Base-by-base conservation (phyloP, 2,888 invertebrate species). In the Limenitis camilla region DNA sequence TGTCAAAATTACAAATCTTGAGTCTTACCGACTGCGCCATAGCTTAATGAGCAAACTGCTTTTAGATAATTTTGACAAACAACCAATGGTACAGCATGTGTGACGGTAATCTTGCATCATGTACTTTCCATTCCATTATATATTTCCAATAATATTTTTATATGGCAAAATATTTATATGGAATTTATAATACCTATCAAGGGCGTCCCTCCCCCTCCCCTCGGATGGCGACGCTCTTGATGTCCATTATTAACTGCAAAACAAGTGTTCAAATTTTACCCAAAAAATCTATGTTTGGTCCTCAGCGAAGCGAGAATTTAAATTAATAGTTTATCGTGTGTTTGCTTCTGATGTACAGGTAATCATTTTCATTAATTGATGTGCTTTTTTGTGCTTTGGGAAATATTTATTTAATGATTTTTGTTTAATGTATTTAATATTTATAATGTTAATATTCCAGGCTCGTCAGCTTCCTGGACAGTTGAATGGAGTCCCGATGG, bases 381-480 rank as follows among this genome's bases (percentile, higher is more conserved):
- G 46, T 43, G 54, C 38, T 41, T 40, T 42, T 42, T 7, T 19
- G 40, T 44, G 27, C 11, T 42, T 41, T 46, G 5, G 10, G 9
- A 9, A 30, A 30, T 41, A 10, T 9, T 40, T 46, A 30, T 6
- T 31, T 39, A 39, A 29, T 11, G 5, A 9, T 36, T 31, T 41
- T 6, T 27, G 19, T 27, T 39, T 9, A 6, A 19, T n/a, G 9
- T 2, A 29, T 44, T 7, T 36, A 30, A 30, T 35, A 45, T 36
- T 11, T 9, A 5, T 11, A 5, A 11, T 11, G 28, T n/a, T n/a
- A 29, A 35, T 11, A 29, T 45, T 45, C 11, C 30, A 45, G 45
- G 45, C 45, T 11, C 35, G 45, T 10, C 42, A 41, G 53, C 61
- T 48, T 45, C 49, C 63, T 57, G 66, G 56, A 33, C 64, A 65